These are phyloP conservation scores for Amphiprion clarkii DNA, from an alignment of 2,797 vertebrate species.

Conservation along the genomic window DNA sequence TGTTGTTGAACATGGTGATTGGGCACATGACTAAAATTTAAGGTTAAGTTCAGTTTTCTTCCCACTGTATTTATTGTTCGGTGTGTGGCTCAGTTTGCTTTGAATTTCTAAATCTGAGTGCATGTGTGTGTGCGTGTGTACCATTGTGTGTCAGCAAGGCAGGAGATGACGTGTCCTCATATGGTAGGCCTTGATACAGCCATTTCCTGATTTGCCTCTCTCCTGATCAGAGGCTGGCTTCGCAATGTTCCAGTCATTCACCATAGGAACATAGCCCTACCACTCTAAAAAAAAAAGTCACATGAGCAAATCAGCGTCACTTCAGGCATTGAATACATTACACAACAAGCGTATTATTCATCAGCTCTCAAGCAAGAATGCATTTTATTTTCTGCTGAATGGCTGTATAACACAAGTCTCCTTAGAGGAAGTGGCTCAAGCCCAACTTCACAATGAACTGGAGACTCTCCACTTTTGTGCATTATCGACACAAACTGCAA, in stretches of 20 bases:
- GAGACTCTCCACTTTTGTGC: constrained; percentile 57
- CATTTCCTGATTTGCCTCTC: constrained; percentile 51
- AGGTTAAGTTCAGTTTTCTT: constrained; percentile 21
- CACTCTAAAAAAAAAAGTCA: constrained; percentile 62
- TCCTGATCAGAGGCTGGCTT: constrained; percentile 43
- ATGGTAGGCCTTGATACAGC: constrained; percentile 43
- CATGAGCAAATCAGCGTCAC: constrained; percentile 62
- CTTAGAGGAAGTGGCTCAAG: constrained; percentile 45
- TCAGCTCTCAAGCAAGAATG: constrained; percentile 55
- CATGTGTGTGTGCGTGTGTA: constrained; percentile 18
- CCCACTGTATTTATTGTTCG: constrained; percentile 74
- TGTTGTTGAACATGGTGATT: constrained; percentile 38
- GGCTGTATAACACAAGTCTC: constrained; percentile 57
- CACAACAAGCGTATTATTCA: constrained; percentile 70
- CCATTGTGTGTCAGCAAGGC: constrained; percentile 43
- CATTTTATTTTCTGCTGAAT: constrained; percentile 65
- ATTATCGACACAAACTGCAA: constrained; percentile 78
- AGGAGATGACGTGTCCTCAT: constrained; percentile 53
- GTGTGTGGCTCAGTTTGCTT: constrained; percentile 57
- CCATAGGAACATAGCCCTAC: constrained; percentile 57
- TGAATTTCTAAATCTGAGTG: constrained; percentile 43
- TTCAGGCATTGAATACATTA: constrained; percentile 40
- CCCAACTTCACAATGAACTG: constrained; percentile 46
- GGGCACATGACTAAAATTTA: constrained; percentile 49
- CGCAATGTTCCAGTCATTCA: constrained; percentile 53